Base-by-base conservation (phyloP, 1,140 invertebrate species). In the Heliothis subflexa region DNA sequence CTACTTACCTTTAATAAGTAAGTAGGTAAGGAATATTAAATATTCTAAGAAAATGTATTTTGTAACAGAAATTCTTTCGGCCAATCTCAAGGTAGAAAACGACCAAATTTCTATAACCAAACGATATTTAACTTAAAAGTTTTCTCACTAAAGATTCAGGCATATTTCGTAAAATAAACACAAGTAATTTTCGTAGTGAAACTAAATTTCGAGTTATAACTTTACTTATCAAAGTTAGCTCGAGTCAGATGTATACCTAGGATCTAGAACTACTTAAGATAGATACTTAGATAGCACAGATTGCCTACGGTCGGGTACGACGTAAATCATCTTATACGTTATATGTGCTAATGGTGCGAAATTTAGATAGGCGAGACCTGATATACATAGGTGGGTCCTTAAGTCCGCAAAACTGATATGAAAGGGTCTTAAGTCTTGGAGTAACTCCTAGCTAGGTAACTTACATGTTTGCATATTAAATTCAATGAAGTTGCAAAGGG, bases 1-100 rank as follows among this genome's bases (percentile, higher is more conserved):
- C 13, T 50, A 68, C 45, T 68, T 68, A 68, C 50, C 64, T 68
- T 68, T 64, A 45, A 64, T 64, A 64, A 61, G 57, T 61, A 61
- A 64, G 61, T 61, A 61, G 47, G 61, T 62, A 28, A 13, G 59
- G 59, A 62, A 40, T 47, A 64, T 64, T 45, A 18, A 45, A 45
- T 45, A 16, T 64, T 45, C 33, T n/a, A 5, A 40, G 40, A 28
- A n/a, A 64, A 45, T 64, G 33, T 47, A 10, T 45, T 64, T 47
- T 64, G 40, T 64, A 18, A 45, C 33, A 16, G 33, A 64, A n/a
- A 47, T 40, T 45, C 10, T 64, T 45, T 16, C n/a, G 40, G 7
- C 4, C 25, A 3, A 33, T 61, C 25, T 33, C 25, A 21, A 18
- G 57, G 57, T 12, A 61, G 13, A 12, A 3, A 28, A 28, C 25